These are phyloP conservation scores for Patagioenas fasciata DNA, from an alignment of 2,113 vertebrate genomes.

Conservation along the genomic window DNA sequence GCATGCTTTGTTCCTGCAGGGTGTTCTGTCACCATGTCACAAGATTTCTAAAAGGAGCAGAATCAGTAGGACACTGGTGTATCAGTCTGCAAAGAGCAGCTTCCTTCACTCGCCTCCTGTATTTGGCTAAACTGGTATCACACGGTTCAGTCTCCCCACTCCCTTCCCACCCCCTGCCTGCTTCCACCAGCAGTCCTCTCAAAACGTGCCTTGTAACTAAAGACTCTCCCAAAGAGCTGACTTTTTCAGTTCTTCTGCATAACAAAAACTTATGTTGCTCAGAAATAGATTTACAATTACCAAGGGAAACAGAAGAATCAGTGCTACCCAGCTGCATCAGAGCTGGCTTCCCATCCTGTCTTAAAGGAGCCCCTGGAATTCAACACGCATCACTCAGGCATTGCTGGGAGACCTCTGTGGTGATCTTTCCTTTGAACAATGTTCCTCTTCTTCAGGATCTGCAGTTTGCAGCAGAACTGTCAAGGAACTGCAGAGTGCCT, in stretches of 20 bases:
- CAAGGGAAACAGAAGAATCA: conserved; percentile 35
- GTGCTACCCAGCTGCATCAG: neutral
- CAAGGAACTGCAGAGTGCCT: neutral
- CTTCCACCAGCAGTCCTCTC: neutral
- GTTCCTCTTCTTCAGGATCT: neutral
- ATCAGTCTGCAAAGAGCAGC: conserved; percentile 25
- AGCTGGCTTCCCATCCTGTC: neutral
- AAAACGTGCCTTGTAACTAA: conserved; percentile 30
- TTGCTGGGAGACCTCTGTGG: neutral
- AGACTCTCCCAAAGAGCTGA: conserved; percentile 41
- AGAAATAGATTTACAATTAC: conserved; percentile 55
- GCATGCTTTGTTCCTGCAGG: neutral
- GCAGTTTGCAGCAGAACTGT: neutral
- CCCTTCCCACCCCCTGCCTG: neutral
- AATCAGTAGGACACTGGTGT: conserved; percentile 26
- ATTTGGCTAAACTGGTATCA: neutral
- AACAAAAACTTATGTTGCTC: conserved; percentile 34
- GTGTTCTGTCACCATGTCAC: conserved; percentile 43
- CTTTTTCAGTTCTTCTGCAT: conserved; percentile 17
- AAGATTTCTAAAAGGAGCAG: conserved; percentile 52
- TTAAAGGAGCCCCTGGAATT: conserved; percentile 28
- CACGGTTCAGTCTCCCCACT: neutral
- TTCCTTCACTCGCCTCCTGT: neutral
- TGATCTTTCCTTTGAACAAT: neutral
- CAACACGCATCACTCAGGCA: neutral